Conservation (phyloP, 2,113 vertebrate genomes). For the Alethe castanea region DNA sequence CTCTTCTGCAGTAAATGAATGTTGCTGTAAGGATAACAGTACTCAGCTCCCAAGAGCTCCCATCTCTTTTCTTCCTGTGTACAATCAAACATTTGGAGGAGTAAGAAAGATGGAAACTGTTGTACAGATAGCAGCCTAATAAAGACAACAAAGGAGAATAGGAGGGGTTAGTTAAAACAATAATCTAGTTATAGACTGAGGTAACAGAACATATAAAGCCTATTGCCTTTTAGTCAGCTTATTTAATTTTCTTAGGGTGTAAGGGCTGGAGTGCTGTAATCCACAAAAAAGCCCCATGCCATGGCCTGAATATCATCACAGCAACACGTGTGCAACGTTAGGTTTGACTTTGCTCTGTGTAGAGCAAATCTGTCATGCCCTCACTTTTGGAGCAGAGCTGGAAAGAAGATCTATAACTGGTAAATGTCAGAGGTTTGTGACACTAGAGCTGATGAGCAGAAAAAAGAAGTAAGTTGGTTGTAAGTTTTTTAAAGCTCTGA, state of each 20-base stretch:
- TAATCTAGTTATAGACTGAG: not conserved
- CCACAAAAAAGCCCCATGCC: not conserved
- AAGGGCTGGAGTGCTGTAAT: not conserved
- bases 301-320: not conserved
- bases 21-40: not conserved
- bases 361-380: not conserved
- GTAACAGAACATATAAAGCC: not conserved
- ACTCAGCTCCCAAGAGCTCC: not conserved
- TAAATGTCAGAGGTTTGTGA: not conserved
- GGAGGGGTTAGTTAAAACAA: not conserved
- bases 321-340: not conserved
- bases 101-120: not conserved
- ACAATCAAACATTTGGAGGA: not conserved
- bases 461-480: not conserved
- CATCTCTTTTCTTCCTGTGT: not conserved
- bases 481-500: not conserved
- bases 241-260: not conserved
- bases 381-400: not conserved
- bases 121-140: accelerated
- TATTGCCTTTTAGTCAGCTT: not conserved
- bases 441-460: not conserved
- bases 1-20: not conserved
- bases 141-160: not conserved
- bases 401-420: not conserved
- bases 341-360: not conserved